Conservation (phyloP, 1,140 invertebrate species). For the Drosophila melanica region DNA sequence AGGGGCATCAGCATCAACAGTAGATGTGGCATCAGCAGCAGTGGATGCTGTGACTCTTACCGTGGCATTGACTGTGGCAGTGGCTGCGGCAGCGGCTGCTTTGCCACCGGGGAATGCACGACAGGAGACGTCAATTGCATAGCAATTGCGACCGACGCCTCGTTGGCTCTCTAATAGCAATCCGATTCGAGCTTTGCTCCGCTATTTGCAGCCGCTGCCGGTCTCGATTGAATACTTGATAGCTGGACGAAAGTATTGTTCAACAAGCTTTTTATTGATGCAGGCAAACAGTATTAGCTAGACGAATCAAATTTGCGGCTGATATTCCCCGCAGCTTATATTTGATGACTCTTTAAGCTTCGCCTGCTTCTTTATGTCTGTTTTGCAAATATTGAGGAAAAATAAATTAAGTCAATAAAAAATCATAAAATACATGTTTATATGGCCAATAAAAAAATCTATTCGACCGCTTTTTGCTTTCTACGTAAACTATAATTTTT, state of each 20-base stretch:
- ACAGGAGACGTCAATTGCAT: constrained; percentile 60
- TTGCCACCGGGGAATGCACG: constrained; percentile 31
- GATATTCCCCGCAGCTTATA: constrained; percentile 15
- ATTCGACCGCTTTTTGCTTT: too few relatives aligned
- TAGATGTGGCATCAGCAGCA: constrained; percentile 1
- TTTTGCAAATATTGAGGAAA: constrained; percentile 36
- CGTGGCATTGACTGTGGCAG: neutral
- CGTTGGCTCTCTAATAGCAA: constrained; percentile 44
- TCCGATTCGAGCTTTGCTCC: constrained; percentile 48
- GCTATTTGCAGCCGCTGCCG: neutral
- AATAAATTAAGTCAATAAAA: neutral
- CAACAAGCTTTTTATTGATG: constrained; percentile 11
- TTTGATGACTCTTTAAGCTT: constrained; percentile 41
- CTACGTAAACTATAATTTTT: too few relatives aligned
- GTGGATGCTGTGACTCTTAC: neutral
- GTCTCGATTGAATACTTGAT: neutral
- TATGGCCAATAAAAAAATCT: too few relatives aligned
- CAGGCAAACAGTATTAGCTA: constrained; percentile 6
- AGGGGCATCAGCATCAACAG: neutral
- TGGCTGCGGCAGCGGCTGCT: constrained; percentile 12
- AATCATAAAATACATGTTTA: too few relatives aligned
- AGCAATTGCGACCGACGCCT: constrained; percentile 52
- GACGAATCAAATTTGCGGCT: neutral
- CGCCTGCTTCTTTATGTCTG: constrained; percentile 17
- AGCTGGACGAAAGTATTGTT: constrained; percentile 15